Evolutionary conservation across 2,113 vertebrate species (phyloP), one percentile per base, ranked within the genome.

Genomic region (Entelurus aequoreus): DNA sequence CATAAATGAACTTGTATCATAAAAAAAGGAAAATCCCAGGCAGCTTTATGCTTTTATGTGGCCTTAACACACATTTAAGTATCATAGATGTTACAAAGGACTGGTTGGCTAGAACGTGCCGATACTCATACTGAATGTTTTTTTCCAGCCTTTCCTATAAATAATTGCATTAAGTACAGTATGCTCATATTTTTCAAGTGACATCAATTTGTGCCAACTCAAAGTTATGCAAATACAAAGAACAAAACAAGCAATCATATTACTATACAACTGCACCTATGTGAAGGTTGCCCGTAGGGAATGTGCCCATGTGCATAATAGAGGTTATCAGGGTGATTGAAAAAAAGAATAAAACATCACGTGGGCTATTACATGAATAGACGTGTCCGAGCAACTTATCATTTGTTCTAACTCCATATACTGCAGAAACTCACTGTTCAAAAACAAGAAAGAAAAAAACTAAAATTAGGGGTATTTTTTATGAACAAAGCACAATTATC

Each of bases 51-150:
- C 28, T 28, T 28, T 28, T 28, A 28, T 28, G 28, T 28, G 4
- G 28, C 28, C 28, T 28, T 28, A 19, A 19, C 28, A 28, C 28
- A 28, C 28, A 69, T 57, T 53, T 56, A 44, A 61, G 55, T 63
- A 54, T 44, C 16, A 52, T 5, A 38, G 35, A 35, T 15, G 19
- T 44, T 16, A 21, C 16, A 42, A 63, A 15, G 40, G 42, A 57
- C 8, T 47, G 65, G 46, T 69, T 50, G 66, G 6, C 19, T 35
- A 48, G 54, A 60, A 63, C 15, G 61, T 60, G 60, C 40, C 46
- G 38, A 52, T 38, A 52, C 48, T 69, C 36, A 21, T 9, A 16
- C 10, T 44, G 1, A 35, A 6, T 3, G 6, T 7, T 9, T 6
- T 53, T 28, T 14, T 40, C 8, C 14, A 14, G 15, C 28, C 36